Conservation (phyloP, 1,140 invertebrate genomes). For the Sycophila sp. region DNA sequence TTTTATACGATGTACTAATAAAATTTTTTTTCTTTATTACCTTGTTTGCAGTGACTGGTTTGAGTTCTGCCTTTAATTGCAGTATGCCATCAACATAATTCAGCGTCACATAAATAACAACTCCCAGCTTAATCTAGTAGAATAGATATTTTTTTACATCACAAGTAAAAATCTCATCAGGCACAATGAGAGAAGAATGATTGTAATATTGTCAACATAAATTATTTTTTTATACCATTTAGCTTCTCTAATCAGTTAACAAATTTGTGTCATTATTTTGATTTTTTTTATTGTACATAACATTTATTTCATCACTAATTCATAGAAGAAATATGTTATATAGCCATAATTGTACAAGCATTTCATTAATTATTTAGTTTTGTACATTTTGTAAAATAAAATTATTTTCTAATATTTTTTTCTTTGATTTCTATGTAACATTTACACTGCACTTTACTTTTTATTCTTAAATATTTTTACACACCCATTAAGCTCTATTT, state of each 20-base stretch:
- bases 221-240: background rate
- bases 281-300: background rate
- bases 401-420: background rate
- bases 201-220: background rate
- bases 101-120: conserved; percentile 23
- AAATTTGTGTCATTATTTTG: background rate
- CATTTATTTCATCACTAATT: background rate
- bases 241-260: background rate
- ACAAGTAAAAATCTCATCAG: background rate
- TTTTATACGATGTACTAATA: background rate
- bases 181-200: background rate
- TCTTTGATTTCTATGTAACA: background rate
- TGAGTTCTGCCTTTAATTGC: conserved; percentile 65
- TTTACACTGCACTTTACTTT: too few species aligned
- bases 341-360: background rate
- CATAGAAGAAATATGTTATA: background rate
- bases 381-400: conserved; percentile 20
- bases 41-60: conserved; percentile 63
- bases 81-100: conserved; percentile 58
- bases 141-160: conserved; percentile 22
- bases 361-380: background rate
- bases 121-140: conserved; percentile 8
- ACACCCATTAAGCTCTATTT: too few species aligned
- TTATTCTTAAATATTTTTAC: too few species aligned
- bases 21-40: conserved; percentile 40